A percentile compares a stretch with the other conserved stretches of the same genome.
Conservation (phyloP, 2,797 vertebrate species). For the Neomorphus geoffroyi region DNA sequence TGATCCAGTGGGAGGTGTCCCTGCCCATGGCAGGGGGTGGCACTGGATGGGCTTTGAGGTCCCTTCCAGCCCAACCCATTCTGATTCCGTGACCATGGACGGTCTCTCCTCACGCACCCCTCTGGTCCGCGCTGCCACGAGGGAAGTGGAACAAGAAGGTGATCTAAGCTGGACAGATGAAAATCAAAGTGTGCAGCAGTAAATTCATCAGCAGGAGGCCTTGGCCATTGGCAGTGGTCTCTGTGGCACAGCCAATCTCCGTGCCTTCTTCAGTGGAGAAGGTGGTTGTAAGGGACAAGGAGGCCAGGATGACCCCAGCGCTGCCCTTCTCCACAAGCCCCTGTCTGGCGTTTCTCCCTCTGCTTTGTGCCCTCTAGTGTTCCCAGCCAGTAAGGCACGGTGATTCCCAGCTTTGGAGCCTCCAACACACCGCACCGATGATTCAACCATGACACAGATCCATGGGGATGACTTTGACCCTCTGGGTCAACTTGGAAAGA, state of each 20-base stretch:
- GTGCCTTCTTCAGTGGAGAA: not conserved
- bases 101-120: not conserved
- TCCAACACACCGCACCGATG: too few species aligned
- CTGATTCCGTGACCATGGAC: too few species aligned
- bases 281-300: not conserved
- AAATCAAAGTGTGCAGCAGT: not conserved
- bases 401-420: not conserved
- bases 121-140: not conserved
- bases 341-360: not conserved
- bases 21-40: too few species aligned
- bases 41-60: too few species aligned
- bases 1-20: too few species aligned
- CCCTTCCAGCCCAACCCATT: too few species aligned
- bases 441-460: not conserved
- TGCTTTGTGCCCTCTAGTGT: constrained; percentile 36
- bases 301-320: not conserved
- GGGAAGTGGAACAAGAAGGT: not conserved
- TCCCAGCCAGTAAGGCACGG: not conserved
- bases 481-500: not conserved
- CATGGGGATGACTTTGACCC: not conserved
- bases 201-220: not conserved
- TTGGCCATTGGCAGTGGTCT: too few species aligned
- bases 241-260: not conserved
- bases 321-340: not conserved
- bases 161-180: not conserved